Evolutionary conservation across 2,113 vertebrate species (phyloP).

Genomic region (Oncorhynchus nerka): DNA sequence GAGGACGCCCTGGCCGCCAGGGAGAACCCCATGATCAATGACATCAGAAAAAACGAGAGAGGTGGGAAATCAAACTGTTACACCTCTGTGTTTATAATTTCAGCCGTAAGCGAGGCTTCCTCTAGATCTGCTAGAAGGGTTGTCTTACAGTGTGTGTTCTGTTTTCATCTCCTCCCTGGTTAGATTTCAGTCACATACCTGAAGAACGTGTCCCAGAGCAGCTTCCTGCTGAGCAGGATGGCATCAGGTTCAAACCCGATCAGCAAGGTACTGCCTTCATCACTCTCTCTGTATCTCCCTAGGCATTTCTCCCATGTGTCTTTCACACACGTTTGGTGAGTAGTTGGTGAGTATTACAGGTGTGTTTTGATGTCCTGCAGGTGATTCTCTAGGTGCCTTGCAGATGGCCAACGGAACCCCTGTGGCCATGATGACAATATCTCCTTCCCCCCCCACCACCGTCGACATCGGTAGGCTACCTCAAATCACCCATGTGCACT

Average conservation of each 20-base stretch:
- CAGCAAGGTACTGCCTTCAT: conserved; percentile 13
- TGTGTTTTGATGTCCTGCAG: background rate
- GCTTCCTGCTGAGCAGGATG: background rate
- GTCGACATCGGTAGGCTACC: too few species aligned
- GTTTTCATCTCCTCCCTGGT: background rate
- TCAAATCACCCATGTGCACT: too few species aligned
- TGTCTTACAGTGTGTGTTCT: background rate
- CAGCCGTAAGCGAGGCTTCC: background rate
- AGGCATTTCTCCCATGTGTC: background rate
- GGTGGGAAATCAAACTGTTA: conserved; percentile 34
- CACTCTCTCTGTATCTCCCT: background rate
- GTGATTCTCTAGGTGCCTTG: background rate
- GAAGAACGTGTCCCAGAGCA: background rate
- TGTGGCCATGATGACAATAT: background rate
- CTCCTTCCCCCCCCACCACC: too few species aligned
- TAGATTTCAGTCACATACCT: background rate
- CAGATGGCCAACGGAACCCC: background rate
- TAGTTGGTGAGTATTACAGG: background rate
- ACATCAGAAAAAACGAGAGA: conserved; percentile 54
- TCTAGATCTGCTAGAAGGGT: background rate
- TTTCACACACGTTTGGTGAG: background rate
- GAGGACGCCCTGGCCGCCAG: conserved; percentile 20
- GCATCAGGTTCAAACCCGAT: background rate
- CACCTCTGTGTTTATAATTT: background rate
- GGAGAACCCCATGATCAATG: conserved; percentile 47